Conservation (phyloP, 2,113 vertebrate genomes). For the Zootoca vivipara region DNA sequence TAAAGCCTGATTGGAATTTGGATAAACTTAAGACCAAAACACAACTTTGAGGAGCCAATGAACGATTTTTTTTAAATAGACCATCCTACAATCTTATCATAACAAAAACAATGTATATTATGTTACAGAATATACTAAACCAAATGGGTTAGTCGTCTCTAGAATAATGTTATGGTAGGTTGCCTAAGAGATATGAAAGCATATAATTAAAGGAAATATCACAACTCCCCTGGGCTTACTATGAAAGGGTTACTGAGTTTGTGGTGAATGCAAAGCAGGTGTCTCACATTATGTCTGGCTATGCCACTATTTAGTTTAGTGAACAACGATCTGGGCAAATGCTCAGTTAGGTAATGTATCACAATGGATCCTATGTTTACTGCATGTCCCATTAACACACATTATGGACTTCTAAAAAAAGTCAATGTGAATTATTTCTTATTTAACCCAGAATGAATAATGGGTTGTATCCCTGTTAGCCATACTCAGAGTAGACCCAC, state of each 20-base stretch:
- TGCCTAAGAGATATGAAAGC: slow-evolving; percentile 44
- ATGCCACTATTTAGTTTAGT: neutral
- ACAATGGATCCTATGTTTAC: neutral
- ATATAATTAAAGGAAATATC: slow-evolving; percentile 1
- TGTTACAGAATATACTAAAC: slow-evolving; percentile 28
- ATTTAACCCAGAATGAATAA: slow-evolving; percentile 5
- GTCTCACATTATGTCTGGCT: neutral
- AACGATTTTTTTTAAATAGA: slow-evolving; percentile 31
- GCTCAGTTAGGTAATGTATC: neutral
- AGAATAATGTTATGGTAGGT: slow-evolving; percentile 40
- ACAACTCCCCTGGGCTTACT: neutral
- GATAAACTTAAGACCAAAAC: slow-evolving; percentile 67
- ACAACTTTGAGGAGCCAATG: slow-evolving; percentile 40
- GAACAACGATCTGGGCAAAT: neutral
- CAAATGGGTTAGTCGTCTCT: slow-evolving; percentile 20
- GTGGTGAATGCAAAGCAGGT: neutral
- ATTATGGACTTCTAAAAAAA: neutral
- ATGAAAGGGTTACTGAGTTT: neutral
- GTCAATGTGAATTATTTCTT: neutral
- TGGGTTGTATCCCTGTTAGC: no score
- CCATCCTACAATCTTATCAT: slow-evolving; percentile 35
- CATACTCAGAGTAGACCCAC: no score
- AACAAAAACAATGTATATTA: slow-evolving; percentile 54
- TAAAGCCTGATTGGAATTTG: slow-evolving; percentile 55
- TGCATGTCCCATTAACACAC: neutral